Evolutionary conservation across 2,888 invertebrate genomes (phyloP).

Genomic region (Tenthredo distinguenda): DNA sequence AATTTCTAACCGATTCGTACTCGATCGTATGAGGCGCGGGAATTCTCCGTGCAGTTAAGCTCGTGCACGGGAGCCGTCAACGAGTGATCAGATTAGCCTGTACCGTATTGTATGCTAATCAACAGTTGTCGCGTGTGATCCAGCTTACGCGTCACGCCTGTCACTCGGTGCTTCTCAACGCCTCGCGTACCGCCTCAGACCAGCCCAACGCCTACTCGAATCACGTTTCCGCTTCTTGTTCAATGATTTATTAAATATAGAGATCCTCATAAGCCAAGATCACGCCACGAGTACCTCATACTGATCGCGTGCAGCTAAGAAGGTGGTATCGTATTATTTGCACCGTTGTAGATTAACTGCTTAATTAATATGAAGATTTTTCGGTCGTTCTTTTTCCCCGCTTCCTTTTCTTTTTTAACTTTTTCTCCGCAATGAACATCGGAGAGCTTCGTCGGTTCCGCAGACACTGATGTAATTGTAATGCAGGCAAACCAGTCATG

Average conservation of each 20-base stretch:
- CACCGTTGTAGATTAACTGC: constrained; percentile 63
- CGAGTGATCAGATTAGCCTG: constrained; percentile 73
- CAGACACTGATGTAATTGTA: background rate
- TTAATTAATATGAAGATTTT: constrained; percentile 59
- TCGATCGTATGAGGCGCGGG: background rate
- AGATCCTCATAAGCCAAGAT: constrained; percentile 41
- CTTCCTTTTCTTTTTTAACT: background rate
- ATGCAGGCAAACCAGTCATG: background rate
- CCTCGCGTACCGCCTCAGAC: constrained; percentile 31
- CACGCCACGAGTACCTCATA: constrained; percentile 54
- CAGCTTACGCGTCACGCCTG: constrained; percentile 67
- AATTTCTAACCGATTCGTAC: background rate
- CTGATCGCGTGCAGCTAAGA: constrained; percentile 62
- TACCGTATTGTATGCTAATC: constrained; percentile 74
- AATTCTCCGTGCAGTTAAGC: background rate
- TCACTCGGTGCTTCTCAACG: constrained; percentile 64
- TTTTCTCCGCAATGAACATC: background rate
- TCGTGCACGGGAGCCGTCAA: constrained; percentile 71
- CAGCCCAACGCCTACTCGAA: constrained; percentile 47
- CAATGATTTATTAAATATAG: constrained; percentile 45
- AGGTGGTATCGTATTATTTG: constrained; percentile 58
- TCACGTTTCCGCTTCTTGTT: constrained; percentile 45
- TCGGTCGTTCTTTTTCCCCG: constrained; percentile 31
- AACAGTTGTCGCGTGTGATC: constrained; percentile 72
- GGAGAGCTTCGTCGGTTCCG: too few species aligned